Evolutionary conservation across 2,797 vertebrate genomes (phyloP).

Genomic region (Anableps anableps): DNA sequence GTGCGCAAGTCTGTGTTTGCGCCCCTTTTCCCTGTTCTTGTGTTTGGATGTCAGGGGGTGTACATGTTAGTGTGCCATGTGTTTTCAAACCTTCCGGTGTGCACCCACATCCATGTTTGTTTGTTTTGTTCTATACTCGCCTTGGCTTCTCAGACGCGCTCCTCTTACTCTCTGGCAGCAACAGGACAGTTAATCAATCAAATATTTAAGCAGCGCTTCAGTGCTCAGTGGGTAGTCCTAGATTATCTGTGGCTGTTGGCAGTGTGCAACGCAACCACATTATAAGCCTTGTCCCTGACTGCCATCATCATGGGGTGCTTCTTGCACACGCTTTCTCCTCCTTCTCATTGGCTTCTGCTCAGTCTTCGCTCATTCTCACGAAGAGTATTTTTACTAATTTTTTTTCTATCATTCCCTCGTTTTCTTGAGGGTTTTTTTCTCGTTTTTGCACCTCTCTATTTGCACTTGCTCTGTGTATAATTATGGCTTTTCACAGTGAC

Average conservation of each 20-base stretch:
- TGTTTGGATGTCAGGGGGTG: conserved; percentile 68
- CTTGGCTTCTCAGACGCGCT: conserved; percentile 67
- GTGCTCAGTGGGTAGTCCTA: conserved; percentile 81
- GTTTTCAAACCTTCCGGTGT: conserved; percentile 71
- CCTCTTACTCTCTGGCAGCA: conserved; percentile 76
- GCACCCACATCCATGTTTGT: conserved; percentile 73
- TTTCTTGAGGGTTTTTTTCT: conserved; percentile 45
- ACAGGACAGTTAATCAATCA: conserved; percentile 87
- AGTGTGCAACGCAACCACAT: conserved; percentile 75
- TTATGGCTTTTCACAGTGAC: conserved; percentile 78
- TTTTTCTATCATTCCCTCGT: conserved; percentile 43
- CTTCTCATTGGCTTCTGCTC: conserved; percentile 57
- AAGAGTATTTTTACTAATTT: conserved; percentile 43
- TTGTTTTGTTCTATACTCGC: conserved; percentile 69
- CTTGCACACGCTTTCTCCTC: conserved; percentile 20
- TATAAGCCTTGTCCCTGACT: conserved; percentile 76
- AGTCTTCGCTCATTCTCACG: conserved; percentile 56
- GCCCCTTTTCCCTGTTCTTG: conserved; percentile 66
- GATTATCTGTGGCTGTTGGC: conserved; percentile 81
- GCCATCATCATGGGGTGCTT: conserved; percentile 67
- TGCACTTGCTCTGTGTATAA: conserved; percentile 62
- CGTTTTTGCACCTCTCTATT: conserved; percentile 65
- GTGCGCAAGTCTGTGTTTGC: conserved; percentile 63
- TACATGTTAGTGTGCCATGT: conserved; percentile 72
- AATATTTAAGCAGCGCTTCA: conserved; percentile 86